phyloP scores from a whole-genome alignment of 1,140 invertebrate species.

The Melanaphis sacchari region DNA sequence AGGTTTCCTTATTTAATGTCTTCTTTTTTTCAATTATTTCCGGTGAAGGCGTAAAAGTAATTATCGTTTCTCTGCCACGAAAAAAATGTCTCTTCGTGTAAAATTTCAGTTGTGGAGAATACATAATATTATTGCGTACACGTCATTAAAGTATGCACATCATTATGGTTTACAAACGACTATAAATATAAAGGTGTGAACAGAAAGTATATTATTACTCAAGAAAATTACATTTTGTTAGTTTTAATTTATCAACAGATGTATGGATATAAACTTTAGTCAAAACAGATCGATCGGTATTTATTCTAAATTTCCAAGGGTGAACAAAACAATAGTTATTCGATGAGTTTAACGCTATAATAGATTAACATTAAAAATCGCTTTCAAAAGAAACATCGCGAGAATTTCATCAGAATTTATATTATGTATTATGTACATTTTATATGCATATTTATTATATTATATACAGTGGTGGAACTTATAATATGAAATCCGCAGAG shows the following conservation, averaged over 20 bases:
- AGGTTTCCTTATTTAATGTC: background rate
- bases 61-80: background rate
- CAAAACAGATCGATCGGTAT: background rate
- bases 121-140: background rate
- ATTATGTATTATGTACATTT: background rate
- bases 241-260: background rate
- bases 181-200: background rate
- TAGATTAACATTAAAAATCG: slow-evolving; percentile 3
- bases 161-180: background rate
- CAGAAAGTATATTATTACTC: background rate
- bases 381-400: background rate
- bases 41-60: background rate
- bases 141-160: background rate
- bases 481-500: slow-evolving; percentile 30
- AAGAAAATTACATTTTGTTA: background rate
- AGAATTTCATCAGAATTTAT: background rate
- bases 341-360: background rate
- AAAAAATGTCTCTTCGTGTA: background rate
- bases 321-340: background rate
- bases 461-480: background rate
- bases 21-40: background rate
- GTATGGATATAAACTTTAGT: background rate
- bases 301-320: background rate
- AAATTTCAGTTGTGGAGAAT: background rate
- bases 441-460: background rate